Evolutionary conservation across 1,140 invertebrate species (phyloP), one percentile per base, ranked within the genome.

Genomic region (Cydia strobilella): DNA sequence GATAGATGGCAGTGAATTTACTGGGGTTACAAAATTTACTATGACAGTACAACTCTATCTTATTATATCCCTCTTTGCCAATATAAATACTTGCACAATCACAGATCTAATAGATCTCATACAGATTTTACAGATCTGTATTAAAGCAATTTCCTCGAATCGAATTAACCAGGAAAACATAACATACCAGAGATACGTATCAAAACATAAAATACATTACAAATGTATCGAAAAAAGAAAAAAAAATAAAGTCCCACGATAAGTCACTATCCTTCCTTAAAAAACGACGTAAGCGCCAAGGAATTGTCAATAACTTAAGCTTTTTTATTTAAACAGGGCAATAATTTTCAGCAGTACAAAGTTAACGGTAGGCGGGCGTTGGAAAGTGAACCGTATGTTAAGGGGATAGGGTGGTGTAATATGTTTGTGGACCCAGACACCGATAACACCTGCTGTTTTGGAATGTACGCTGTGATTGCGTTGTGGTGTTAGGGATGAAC

Each of bases 391-490:
- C 7, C 54, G 2, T 59, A 59, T 59, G 2, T n/a, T 20, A 2
- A 23, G 18, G 54, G 54, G 10, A 12, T 59, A 59, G 23, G 54
- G 54, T 18, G 18, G 54, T 59, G n/a, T 1, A 0, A 7, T 59
- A 59, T 10, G 54, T 23, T 59, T 59, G 54, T 59, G 20, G 2
- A 13, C 7, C 7, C 15, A 7, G 51, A n/a, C 12, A 59, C 20
- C 18, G 54, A 59, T 59, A 59, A 23, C 54, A 59, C 54, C 54
- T 59, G 54, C 54, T 59, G 54, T 59, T 59, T 59, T 23, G 54
- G 54, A 59, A 59, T 59, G 54, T 59, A 59, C 20, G 54, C 54
- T 59, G 54, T 59, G 54, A 59, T 59, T 59, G 1, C 10, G 20
- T 59, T 59, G 48, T 59, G 54, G 54, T 59, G 9, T 23, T 12